Base-by-base conservation (phyloP, 1,140 invertebrate species). In the Drosophila repletoides region DNA sequence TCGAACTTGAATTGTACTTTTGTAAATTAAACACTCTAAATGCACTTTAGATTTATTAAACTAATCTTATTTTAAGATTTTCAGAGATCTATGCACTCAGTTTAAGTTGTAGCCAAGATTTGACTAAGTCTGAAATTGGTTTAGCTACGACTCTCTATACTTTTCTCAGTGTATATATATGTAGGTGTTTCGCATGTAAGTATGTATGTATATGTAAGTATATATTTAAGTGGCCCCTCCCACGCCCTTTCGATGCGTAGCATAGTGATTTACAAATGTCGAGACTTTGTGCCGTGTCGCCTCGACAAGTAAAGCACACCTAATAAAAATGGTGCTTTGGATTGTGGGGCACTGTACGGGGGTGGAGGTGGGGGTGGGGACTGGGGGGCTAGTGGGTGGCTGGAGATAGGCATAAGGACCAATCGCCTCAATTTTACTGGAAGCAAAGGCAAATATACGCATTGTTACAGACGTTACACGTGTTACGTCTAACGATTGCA, bases 241-340 rank as follows among this genome's bases (percentile, higher is more conserved):
- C 19, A 7, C 26, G 7, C 12, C 9, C 19, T 3, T 2, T 21
- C 24, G 12, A 43, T 48, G 63, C 29, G 38, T 40, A 51, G 58
- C 70, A 60, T 71, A 79, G 76, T 79, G 76, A 79, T 79, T 79
- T 79, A 79, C 76, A 74, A 74, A 60, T 29, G 49, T 24, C 38
- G 26, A 53, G 61, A 75, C 53, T 55, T 41, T 60, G 49, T 33
- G 60, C 56, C 75, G 53, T 74, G 66, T 49, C 55, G 48, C 36
- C 31, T 17, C 60, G 29, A 58, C 66, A 69, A 45, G 51, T 51
- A 69, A 64, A 69, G 66, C 45, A 53, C 70, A 72, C 70, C 70
- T 69, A 72, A 72, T 72, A 72, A 72, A 72, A 72, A 59, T 64
- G 52, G 45, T 69, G 65, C 52, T 52, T 51, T 21, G 19, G n/a